Conservation (phyloP, 1,140 invertebrate genomes). For the Meloidogyne hapla region DNA sequence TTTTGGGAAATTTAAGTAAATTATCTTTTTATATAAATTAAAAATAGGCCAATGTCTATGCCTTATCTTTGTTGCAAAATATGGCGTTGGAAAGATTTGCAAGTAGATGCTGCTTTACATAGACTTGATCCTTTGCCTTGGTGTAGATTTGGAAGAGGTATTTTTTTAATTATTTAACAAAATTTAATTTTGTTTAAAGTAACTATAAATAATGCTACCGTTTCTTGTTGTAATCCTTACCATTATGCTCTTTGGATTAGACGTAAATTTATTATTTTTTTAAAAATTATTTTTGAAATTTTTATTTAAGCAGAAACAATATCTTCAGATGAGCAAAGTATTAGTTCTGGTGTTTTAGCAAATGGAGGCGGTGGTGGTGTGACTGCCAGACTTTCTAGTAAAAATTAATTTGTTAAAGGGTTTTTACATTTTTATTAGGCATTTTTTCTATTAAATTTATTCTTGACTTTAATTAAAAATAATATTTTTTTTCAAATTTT, state of each 20-base stretch:
- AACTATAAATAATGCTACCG: slow-evolving; percentile 64
- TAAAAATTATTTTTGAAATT: not conserved
- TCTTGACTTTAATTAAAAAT: not conserved
- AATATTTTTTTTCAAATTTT: not conserved
- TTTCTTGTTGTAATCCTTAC: slow-evolving; percentile 63
- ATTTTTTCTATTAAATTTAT: not conserved
- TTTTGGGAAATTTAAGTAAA: not conserved
- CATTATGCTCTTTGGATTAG: slow-evolving; percentile 64
- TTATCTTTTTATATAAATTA: not conserved
- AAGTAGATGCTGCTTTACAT: slow-evolving; percentile 63
- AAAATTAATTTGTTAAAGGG: no score
- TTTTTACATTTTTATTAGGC: not conserved
- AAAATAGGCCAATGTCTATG: slow-evolving; percentile 51
- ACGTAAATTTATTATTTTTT: slow-evolving; percentile 51
- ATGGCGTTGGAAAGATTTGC: slow-evolving; percentile 63
- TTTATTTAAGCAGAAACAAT: slow-evolving; percentile 51
- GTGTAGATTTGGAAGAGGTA: slow-evolving; percentile 57
- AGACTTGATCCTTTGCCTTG: slow-evolving; percentile 61
- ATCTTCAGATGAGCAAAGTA: slow-evolving; percentile 50
- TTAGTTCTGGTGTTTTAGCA: slow-evolving; percentile 47
- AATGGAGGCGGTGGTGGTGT: slow-evolving; percentile 45
- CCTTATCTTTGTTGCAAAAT: slow-evolving; percentile 63
- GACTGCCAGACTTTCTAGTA: slow-evolving; percentile 18
- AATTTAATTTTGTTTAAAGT: slow-evolving; percentile 38
- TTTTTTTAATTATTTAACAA: not conserved